phyloP scores from a whole-genome alignment of 2,888 invertebrate genomes.

The Monopis laevigella region DNA sequence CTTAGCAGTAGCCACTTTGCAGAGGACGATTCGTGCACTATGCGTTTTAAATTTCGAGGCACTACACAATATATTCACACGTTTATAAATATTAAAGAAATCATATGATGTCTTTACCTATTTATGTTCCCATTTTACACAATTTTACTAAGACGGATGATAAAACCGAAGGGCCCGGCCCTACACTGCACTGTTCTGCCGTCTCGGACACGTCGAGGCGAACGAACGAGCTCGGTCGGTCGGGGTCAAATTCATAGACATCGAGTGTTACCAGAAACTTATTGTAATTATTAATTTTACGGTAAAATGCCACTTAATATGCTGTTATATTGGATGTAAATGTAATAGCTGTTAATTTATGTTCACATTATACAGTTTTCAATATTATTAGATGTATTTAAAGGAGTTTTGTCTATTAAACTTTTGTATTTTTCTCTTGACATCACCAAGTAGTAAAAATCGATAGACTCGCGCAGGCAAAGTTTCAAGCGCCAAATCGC shows the following conservation, averaged over 20 bases:
- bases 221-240: conserved; percentile 66
- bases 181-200: conserved; percentile 60
- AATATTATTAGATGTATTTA: no score
- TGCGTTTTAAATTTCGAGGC: conserved; percentile 37
- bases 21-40: conserved; percentile 37
- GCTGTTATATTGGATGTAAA: neutral
- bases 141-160: conserved; percentile 52
- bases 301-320: neutral
- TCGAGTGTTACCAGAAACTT: conserved; percentile 48
- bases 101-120: conserved; percentile 42
- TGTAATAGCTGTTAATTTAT: no score
- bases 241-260: conserved; percentile 68
- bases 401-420: no score
- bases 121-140: conserved; percentile 67
- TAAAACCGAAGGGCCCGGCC: conserved; percentile 62
- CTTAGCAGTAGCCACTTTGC: conserved; percentile 49
- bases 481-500: conserved; percentile 37
- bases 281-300: no score
- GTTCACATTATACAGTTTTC: no score
- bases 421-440: conserved; percentile 22
- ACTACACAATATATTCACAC: conserved; percentile 11
- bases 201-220: conserved; percentile 62
- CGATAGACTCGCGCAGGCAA: conserved; percentile 40
- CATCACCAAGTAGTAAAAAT: conserved; percentile 58
- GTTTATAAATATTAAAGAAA: neutral